A percentile compares a stretch with the other conserved stretches of the same genome.
These are phyloP conservation scores for Phoenicopterus ruber DNA, from an alignment of 2,113 vertebrate species.

Conservation along the genomic window DNA sequence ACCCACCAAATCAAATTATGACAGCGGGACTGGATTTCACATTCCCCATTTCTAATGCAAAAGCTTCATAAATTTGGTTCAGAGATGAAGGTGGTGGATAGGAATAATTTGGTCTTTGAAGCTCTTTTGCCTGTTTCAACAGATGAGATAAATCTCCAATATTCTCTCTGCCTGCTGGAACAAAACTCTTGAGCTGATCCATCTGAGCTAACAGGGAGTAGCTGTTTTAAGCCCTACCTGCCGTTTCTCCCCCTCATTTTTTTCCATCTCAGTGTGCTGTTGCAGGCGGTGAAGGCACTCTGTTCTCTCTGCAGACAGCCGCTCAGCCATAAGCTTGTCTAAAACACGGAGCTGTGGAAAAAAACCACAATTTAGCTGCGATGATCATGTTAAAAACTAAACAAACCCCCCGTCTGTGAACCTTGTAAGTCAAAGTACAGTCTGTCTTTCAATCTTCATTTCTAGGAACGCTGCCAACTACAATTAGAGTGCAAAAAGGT, in stretches of 20 bases:
- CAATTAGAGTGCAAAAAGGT: neutral
- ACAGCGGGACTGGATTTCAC: neutral
- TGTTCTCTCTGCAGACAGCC: constrained; percentile 86
- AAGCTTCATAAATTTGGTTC: neutral
- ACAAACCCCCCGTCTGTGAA: neutral
- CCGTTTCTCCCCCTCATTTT: constrained; percentile 80
- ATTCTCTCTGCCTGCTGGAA: neutral
- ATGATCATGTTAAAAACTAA: neutral
- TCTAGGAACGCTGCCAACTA: neutral
- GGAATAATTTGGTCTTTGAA: neutral
- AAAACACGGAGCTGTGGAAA: constrained; percentile 83
- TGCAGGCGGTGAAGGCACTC: constrained; percentile 89
- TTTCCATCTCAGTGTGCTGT: constrained; percentile 77
- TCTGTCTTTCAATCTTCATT: neutral
- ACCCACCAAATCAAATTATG: neutral
- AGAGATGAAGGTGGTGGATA: neutral
- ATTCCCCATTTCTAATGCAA: neutral
- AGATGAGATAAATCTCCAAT: neutral
- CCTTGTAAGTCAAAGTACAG: neutral
- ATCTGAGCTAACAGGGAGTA: neutral
- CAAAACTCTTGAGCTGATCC: neutral
- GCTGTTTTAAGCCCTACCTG: constrained; percentile 76
- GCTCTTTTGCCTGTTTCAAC: neutral
- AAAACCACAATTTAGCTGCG: neutral
- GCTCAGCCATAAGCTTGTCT: constrained; percentile 90